phyloP scores from a whole-genome alignment of 2,113 vertebrate species.

The Trogon surrucura region DNA sequence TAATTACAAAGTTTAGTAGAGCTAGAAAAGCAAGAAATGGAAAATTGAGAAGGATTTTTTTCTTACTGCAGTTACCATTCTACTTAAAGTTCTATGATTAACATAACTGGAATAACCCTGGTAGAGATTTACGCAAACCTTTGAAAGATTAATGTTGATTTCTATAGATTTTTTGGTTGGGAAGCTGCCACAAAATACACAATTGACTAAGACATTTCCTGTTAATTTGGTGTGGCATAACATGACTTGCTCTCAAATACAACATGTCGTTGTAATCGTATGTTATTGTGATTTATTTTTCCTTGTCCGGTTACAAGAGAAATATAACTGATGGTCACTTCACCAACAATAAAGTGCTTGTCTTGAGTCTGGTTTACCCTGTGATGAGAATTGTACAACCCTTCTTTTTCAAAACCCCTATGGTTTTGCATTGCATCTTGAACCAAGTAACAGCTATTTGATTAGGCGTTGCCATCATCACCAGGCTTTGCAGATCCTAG shows the following conservation, averaged over 20 bases:
- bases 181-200: not conserved
- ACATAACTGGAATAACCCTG: not conserved
- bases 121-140: not conserved
- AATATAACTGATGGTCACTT: not conserved
- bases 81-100: not conserved
- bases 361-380: not conserved
- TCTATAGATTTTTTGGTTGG: conserved; percentile 12
- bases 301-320: not conserved
- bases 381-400: not conserved
- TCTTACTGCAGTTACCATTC: not conserved
- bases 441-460: not conserved
- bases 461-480: not conserved
- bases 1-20: not conserved
- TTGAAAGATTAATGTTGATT: not conserved
- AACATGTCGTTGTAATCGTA: not conserved
- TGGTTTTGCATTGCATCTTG: not conserved
- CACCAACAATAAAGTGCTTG: not conserved
- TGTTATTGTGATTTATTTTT: not conserved
- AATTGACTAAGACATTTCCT: not conserved
- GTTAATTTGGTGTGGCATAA: not conserved
- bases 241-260: not conserved
- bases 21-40: not conserved
- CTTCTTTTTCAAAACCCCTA: not conserved
- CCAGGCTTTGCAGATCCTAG: not conserved
- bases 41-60: not conserved